These are phyloP conservation scores for Phortica okadai DNA, from an alignment of 2,888 invertebrate genomes.

Conservation along the genomic window DNA sequence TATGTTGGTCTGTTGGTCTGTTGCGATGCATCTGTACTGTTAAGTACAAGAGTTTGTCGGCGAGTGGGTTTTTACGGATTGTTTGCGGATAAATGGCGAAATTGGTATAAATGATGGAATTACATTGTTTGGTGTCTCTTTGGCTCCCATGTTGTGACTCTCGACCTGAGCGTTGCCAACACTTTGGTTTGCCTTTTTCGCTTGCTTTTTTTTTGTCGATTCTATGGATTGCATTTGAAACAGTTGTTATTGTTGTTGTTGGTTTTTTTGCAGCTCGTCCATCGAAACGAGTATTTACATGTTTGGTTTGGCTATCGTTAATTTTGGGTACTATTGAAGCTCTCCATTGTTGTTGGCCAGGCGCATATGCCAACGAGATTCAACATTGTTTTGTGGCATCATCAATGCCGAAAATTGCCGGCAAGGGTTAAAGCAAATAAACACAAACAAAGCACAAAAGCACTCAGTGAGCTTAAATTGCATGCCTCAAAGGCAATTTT, in stretches of 20 bases:
- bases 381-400: conserved; percentile 22
- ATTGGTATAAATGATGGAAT: conserved; percentile 71
- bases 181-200: background rate
- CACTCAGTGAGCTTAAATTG: conserved; percentile 18
- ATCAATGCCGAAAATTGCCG: background rate
- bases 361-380: conserved; percentile 16
- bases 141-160: background rate
- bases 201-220: background rate
- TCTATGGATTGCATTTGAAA: background rate
- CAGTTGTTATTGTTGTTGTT: background rate
- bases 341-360: conserved; percentile 2
- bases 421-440: background rate
- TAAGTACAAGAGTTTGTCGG: conserved; percentile 22
- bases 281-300: conserved; percentile 87
- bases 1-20: background rate
- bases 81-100: conserved; percentile 70
- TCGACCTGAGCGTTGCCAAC: background rate
- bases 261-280: conserved; percentile 72
- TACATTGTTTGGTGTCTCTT: conserved; percentile 64
- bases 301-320: background rate
- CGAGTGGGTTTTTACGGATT: conserved; percentile 54
- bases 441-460: background rate
- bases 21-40: background rate
- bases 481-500: background rate
- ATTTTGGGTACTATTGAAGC: background rate